These are phyloP conservation scores for Microtus richardsoni DNA, from an alignment of 2,113 vertebrate species.

Conservation along the genomic window DNA sequence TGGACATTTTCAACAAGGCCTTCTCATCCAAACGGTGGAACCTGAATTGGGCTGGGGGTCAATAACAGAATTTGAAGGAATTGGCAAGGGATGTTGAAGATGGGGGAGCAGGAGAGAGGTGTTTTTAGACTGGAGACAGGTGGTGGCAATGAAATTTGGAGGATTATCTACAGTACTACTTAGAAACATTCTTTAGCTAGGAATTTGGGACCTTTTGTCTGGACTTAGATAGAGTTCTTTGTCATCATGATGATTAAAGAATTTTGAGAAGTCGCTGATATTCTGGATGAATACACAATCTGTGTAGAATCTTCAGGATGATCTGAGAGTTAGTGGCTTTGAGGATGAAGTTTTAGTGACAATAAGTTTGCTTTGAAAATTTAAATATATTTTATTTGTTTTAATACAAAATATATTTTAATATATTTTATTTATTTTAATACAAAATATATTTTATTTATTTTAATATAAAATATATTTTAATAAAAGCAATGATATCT, in stretches of 20 bases:
- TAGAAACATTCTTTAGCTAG: background rate
- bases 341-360: background rate
- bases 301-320: background rate
- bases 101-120: background rate
- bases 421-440: slow-evolving; percentile 47
- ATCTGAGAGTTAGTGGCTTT: background rate
- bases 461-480: slow-evolving; percentile 32
- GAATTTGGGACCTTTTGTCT: background rate
- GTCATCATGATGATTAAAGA: background rate
- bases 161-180: background rate
- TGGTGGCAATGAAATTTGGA: background rate
- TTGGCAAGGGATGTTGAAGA: background rate
- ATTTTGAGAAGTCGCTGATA: background rate
- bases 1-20: background rate
- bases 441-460: slow-evolving; percentile 38
- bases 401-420: slow-evolving; percentile 29
- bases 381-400: slow-evolving; percentile 59
- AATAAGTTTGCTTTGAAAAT: background rate
- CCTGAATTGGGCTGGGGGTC: background rate
- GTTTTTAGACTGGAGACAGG: background rate
- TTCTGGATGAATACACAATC: background rate
- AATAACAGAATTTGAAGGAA: background rate
- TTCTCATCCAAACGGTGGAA: background rate
- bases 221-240: background rate
- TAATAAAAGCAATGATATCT: slow-evolving; percentile 53